These are phyloP conservation scores for Chloroclystis v-ata DNA, from an alignment of 2,888 invertebrate species.

Conservation along the genomic window DNA sequence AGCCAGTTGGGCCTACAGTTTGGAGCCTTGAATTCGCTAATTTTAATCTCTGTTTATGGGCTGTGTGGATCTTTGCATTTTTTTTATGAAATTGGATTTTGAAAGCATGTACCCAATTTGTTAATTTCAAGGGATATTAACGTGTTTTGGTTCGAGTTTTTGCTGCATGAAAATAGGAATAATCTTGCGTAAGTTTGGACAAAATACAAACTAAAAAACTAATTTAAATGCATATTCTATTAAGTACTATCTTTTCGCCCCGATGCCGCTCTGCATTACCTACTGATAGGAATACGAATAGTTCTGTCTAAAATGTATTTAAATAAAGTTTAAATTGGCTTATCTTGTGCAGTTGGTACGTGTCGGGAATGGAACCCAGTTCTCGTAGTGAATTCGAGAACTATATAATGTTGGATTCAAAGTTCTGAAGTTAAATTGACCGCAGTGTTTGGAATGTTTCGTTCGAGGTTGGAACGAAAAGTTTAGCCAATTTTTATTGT, in stretches of 20 bases:
- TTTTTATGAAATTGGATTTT: slow-evolving; percentile 5
- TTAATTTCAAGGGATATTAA: too few relatives aligned
- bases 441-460: slow-evolving; percentile 11
- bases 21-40: not conserved
- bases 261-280: not conserved
- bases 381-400: slow-evolving; percentile 15
- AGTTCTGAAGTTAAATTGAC: slow-evolving; percentile 17
- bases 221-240: too few relatives aligned
- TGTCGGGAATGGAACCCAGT: slow-evolving; percentile 11
- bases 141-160: too few relatives aligned
- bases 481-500: not conserved
- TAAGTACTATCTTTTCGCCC: too few relatives aligned
- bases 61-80: not conserved
- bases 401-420: slow-evolving; percentile 8
- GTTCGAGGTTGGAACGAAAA: not conserved
- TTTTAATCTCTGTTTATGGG: not conserved
- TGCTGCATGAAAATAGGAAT: too few relatives aligned
- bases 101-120: too few relatives aligned
- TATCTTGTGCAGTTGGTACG: slow-evolving; percentile 16
- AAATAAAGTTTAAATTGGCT: slow-evolving; percentile 20
- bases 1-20: slow-evolving; percentile 2
- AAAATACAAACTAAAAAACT: too few relatives aligned
- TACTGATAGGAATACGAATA: slow-evolving; percentile 6
- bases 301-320: slow-evolving; percentile 12
- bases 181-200: too few relatives aligned